Evolutionary conservation across 2,888 invertebrate species (phyloP), one percentile per base, ranked within the genome.

Genomic region (Saturnia japonica): DNA sequence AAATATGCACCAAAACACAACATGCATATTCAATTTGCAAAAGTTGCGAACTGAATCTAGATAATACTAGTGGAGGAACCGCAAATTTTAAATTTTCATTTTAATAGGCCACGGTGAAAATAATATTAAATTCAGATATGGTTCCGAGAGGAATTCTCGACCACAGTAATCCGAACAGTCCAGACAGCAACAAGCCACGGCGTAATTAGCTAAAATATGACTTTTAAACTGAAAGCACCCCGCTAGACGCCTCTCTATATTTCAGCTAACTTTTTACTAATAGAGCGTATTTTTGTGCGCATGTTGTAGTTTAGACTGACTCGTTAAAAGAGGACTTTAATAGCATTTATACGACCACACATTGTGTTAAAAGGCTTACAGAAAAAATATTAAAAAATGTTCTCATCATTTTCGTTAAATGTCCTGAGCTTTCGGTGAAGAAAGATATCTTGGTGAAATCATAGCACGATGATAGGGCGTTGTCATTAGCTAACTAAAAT

Each of bases 151-250:
- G 79, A 81, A 84, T 86, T 79, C 82, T 81, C 78, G 77, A 78
- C 75, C 79, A 75, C 80, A 76, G 78, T 81, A 75, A 79, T 80
- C 82, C 81, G 78, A 80, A 80, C 81, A 81, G 75, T 77, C 78
- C 80, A 82, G 78, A 78, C 85, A 80, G 80, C 86, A 84, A 79
- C 87, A 80, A 79, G 80, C 84, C 86, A 82, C 85, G 83, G 80
- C 82, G 85, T 91, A 91, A 91, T 91, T 91, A 91, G 89, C 89
- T 89, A 88, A 60, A 90, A 91, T 91, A 91, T 89, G 87, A 90
- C 90, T 90, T 91, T 89, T 87, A 89, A 90, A 90, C 88, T 87
- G 87, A 88, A 87, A 88, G 86, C 85, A 80, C 81, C 81, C 78
- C 72, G 81, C 83, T 81, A 84, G 82, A 82, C 84, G 81, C 83